These are phyloP conservation scores for Drosophila phalerata DNA, from an alignment of 2,888 invertebrate genomes.

Conservation along the genomic window DNA sequence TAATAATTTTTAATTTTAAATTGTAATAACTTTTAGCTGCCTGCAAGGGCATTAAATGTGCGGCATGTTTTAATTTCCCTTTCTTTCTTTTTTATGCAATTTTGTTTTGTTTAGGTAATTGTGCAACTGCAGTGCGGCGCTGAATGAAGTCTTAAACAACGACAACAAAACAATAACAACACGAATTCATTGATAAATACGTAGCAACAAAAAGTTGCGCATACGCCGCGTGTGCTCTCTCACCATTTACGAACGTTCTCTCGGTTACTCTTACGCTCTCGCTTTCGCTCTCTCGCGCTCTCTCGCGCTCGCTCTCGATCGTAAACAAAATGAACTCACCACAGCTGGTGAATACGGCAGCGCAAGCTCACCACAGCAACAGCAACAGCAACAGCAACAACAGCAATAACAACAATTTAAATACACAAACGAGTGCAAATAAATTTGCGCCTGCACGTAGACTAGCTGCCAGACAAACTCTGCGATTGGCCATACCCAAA, in stretches of 20 bases:
- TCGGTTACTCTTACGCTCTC: constrained; percentile 1
- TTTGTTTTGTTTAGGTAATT: constrained; percentile 51
- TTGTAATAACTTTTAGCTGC: too few relatives aligned
- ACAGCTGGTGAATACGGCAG: constrained; percentile 68
- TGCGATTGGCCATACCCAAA: constrained; percentile 85
- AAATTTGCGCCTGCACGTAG: constrained; percentile 85
- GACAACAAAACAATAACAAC: constrained; percentile 33
- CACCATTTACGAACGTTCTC: not conserved
- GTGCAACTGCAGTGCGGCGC: constrained; percentile 46
- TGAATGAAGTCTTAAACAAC: constrained; percentile 37
- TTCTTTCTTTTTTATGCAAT: constrained; percentile 8
- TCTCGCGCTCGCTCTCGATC: constrained; percentile 29
- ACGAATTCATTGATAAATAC: constrained; percentile 66
- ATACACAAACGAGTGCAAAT: constrained; percentile 58
- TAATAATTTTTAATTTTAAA: too few relatives aligned
- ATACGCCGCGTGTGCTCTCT: constrained; percentile 35
- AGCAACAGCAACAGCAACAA: constrained; percentile 32
- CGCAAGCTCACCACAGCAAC: constrained; percentile 59
- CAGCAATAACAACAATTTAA: constrained; percentile 33
- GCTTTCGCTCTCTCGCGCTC: constrained; percentile 4
- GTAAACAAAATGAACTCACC: constrained; percentile 76
- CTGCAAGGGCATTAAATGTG: not conserved
- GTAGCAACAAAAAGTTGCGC: constrained; percentile 33
- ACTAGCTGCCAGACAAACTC: constrained; percentile 84
- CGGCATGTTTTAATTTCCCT: not conserved